These are phyloP conservation scores for Equus przewalskii DNA, from an alignment of 2,113 vertebrate genomes.

Conservation along the genomic window DNA sequence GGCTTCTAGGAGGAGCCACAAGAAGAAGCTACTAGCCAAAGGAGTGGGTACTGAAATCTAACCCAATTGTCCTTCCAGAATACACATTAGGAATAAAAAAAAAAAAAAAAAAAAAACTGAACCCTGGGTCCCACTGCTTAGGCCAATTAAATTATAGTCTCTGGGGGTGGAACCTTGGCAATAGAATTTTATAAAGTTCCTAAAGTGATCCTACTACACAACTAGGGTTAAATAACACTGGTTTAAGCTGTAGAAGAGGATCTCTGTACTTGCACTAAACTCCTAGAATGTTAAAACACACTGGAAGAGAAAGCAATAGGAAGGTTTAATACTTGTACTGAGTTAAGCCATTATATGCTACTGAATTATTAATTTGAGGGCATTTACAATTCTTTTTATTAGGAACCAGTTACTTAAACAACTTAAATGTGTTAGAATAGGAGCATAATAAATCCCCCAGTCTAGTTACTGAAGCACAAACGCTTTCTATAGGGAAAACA, in stretches of 20 bases:
- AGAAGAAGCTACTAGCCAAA: background rate
- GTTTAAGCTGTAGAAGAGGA: background rate
- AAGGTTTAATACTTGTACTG: background rate
- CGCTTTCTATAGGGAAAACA: conserved; percentile 59
- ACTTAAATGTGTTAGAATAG: conserved; percentile 1
- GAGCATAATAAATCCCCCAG: background rate
- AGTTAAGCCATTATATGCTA: background rate
- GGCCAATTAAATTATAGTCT: background rate
- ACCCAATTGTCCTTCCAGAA: background rate
- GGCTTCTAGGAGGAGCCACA: background rate
- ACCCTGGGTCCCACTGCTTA: background rate
- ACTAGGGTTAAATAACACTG: background rate
- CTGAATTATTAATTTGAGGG: background rate
- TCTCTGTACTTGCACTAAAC: background rate
- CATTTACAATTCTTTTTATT: conserved; percentile 64
- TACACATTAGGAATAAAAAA: background rate
- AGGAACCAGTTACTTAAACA: conserved; percentile 26
- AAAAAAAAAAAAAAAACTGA: background rate
- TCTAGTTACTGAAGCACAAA: conserved; percentile 32
- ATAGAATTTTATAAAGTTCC: background rate
- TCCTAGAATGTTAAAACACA: background rate
- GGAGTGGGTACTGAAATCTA: background rate
- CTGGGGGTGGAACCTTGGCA: background rate
- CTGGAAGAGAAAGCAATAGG: background rate
- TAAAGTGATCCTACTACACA: background rate